Percentiles rank a stretch among this genome's conserved stretches.
These are phyloP conservation scores for Arnoldichthys spilopterus DNA, from an alignment of 2,797 vertebrate species.

Conservation along the genomic window DNA sequence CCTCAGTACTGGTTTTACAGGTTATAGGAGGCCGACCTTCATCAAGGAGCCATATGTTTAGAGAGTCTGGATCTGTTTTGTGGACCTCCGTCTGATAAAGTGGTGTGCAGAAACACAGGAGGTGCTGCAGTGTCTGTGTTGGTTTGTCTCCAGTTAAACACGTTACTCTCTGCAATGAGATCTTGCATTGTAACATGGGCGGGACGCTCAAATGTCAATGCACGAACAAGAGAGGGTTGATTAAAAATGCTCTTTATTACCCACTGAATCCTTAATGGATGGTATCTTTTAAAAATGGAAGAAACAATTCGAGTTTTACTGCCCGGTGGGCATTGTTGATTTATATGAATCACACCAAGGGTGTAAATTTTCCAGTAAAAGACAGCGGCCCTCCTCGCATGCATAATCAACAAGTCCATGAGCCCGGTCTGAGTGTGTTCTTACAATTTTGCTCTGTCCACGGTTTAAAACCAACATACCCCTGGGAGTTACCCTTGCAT, in stretches of 20 bases:
- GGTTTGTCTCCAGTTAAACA: conserved; percentile 51
- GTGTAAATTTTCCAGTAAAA: conserved; percentile 84
- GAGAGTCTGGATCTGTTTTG: conserved; percentile 29
- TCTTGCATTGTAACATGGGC: conserved; percentile 71
- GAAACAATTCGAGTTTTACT: conserved; percentile 86
- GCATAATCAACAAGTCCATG: conserved; percentile 79
- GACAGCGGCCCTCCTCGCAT: conserved; percentile 76
- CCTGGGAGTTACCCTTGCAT: neutral
- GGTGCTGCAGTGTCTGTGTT: conserved; percentile 34
- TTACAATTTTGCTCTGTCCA: neutral
- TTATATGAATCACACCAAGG: conserved; percentile 84
- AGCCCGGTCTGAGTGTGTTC: conserved; percentile 15
- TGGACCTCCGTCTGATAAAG: neutral
- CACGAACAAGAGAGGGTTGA: conserved; percentile 84
- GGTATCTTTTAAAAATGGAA: conserved; percentile 84
- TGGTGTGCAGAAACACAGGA: conserved; percentile 17
- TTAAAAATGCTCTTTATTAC: conserved; percentile 86
- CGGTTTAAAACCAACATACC: neutral
- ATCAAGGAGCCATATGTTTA: conserved; percentile 31
- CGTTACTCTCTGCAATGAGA: conserved; percentile 66
- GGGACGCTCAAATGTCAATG: conserved; percentile 77
- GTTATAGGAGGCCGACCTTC: conserved; percentile 45
- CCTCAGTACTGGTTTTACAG: conserved; percentile 35
- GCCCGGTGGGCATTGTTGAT: conserved; percentile 82
- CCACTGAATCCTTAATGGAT: conserved; percentile 82